These are phyloP conservation scores for Cephalotes varians DNA, from an alignment of 2,888 invertebrate genomes.

Conservation along the genomic window DNA sequence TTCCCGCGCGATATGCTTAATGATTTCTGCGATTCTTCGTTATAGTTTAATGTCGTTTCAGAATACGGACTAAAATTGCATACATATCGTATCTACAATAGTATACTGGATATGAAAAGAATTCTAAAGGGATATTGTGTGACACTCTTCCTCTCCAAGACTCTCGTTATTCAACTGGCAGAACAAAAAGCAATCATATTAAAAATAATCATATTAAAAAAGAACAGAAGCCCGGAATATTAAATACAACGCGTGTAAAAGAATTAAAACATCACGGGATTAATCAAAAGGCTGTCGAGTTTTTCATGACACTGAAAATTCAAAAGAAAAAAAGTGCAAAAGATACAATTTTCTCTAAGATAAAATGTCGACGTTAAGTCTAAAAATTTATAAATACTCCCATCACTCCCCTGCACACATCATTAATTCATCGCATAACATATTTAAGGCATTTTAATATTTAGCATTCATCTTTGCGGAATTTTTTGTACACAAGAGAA, in stretches of 20 bases:
- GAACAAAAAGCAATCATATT: background rate
- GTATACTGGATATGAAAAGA: background rate
- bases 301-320: background rate
- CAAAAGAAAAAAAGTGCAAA: background rate
- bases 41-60: background rate
- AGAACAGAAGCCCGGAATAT: background rate
- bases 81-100: constrained; percentile 10
- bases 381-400: background rate
- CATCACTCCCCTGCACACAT: background rate
- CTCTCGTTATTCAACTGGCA: background rate
- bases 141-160: constrained; percentile 25
- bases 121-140: background rate
- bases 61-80: background rate
- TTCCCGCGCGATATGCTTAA: background rate
- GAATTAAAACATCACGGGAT: background rate
- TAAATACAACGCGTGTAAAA: background rate
- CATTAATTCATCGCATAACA: background rate
- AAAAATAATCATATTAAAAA: constrained; percentile 2
- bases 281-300: background rate
- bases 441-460: background rate
- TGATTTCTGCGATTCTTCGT: background rate
- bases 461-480: background rate
- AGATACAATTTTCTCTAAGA: background rate
- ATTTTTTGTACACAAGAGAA: constrained; percentile 27
- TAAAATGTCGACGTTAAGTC: background rate